Conservation (phyloP, 2,797 vertebrate genomes). For the Anas bernieri region DNA sequence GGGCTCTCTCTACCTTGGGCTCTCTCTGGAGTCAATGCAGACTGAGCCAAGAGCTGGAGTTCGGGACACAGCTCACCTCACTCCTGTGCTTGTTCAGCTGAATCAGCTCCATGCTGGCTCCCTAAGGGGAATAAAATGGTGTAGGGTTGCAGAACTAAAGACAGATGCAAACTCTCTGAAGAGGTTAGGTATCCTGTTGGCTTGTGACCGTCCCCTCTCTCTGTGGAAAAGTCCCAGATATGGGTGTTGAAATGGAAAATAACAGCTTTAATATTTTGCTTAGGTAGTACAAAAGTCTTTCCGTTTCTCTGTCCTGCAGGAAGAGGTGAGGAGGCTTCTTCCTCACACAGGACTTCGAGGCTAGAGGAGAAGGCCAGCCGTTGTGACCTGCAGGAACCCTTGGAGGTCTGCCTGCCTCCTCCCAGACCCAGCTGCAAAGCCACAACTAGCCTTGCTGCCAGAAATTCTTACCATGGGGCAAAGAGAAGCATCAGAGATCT, state of each 20-base stretch:
- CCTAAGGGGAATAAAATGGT: not conserved
- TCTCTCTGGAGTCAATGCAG: not conserved
- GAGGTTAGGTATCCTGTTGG: not conserved
- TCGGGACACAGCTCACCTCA: conserved; percentile 1
- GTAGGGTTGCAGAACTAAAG: not conserved
- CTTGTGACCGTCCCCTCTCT: not conserved
- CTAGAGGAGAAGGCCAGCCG: not conserved
- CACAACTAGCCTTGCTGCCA: not conserved
- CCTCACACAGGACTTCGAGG: not conserved
- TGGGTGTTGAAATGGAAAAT: not conserved
- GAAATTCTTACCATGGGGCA: not conserved
- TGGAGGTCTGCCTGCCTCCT: not conserved
- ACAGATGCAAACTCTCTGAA: not conserved
- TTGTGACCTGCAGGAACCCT: not conserved
- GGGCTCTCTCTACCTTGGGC: not conserved
- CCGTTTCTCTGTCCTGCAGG: not conserved
- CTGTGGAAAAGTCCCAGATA: not conserved
- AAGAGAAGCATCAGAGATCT: not conserved
- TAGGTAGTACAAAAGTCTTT: not conserved
- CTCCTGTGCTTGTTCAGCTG: not conserved
- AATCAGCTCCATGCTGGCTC: not conserved
- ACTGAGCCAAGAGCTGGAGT: not conserved
- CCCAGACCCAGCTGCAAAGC: not conserved
- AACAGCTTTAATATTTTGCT: not conserved
- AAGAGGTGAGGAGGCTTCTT: not conserved